These are phyloP conservation scores for Panthera leo DNA, from an alignment of 2,113 vertebrate species.

Conservation along the genomic window DNA sequence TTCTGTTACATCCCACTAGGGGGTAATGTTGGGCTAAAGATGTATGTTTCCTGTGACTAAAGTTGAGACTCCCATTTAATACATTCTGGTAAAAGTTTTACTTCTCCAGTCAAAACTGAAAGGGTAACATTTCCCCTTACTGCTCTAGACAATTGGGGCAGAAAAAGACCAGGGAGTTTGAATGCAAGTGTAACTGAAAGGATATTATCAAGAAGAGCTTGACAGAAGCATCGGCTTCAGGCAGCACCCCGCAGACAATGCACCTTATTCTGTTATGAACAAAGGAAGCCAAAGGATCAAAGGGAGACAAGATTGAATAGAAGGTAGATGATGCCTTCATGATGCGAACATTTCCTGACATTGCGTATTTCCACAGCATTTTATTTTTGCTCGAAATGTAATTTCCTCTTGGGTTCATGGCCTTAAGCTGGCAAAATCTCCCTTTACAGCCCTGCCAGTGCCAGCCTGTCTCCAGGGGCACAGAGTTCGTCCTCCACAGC, in stretches of 20 bases:
- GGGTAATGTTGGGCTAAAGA: background rate
- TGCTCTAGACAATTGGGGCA: background rate
- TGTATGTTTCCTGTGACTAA: rapidly evolving
- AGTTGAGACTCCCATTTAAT: background rate
- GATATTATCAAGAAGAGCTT: background rate
- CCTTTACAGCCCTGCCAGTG: background rate
- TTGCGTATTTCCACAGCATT: background rate
- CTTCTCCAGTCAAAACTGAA: background rate
- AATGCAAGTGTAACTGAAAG: background rate
- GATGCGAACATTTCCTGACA: background rate
- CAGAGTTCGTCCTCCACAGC: background rate
- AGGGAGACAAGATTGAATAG: background rate
- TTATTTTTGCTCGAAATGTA: background rate
- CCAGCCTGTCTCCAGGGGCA: background rate
- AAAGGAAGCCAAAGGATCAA: background rate
- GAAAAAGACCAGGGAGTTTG: background rate
- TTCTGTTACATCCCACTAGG: background rate
- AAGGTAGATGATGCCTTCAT: background rate
- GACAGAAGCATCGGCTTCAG: no score
- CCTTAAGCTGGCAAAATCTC: background rate
- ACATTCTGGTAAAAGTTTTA: background rate
- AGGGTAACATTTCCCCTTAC: background rate
- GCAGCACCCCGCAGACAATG: rapidly evolving
- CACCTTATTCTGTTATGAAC: rapidly evolving
- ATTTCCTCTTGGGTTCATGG: background rate